Percentiles rank a stretch among this genome's conserved stretches.
These are phyloP conservation scores for Xestia xanthographa DNA, from an alignment of 2,888 invertebrate species.

Conservation along the genomic window DNA sequence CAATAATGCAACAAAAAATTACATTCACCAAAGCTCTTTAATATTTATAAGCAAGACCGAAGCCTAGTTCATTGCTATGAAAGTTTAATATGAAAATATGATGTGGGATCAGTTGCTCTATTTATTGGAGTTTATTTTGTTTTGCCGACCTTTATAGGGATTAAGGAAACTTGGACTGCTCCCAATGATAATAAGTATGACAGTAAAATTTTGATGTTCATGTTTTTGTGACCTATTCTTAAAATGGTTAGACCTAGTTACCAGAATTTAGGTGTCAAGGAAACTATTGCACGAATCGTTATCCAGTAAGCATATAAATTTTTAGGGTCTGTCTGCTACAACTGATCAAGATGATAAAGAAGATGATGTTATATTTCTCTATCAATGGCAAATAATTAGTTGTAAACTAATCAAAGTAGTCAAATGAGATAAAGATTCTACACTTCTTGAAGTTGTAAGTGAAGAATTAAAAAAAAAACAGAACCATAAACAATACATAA, in stretches of 20 bases:
- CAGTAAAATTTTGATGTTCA: conserved; percentile 52
- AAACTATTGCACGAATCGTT: neutral
- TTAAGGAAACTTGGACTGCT: conserved; percentile 56
- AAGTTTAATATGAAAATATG: conserved; percentile 43
- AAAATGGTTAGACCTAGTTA: conserved; percentile 25
- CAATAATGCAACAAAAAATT: neutral
- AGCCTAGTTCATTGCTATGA: neutral
- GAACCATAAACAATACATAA: neutral
- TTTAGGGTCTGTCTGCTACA: too few relatives aligned
- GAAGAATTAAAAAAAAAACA: neutral
- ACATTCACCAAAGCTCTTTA: neutral
- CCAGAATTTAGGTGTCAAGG: neutral
- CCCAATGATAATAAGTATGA: conserved; percentile 52
- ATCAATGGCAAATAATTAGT: neutral
- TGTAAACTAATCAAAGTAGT: neutral
- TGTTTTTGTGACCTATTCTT: conserved; percentile 44
- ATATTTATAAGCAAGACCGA: conserved; percentile 2
- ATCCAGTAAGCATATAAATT: neutral
- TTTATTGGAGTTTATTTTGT: conserved; percentile 57
- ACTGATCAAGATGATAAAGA: too few relatives aligned
- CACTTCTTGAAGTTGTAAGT: neutral
- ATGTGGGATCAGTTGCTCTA: conserved; percentile 52
- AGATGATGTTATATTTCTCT: neutral
- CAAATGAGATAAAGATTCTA: neutral
- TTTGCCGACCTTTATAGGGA: conserved; percentile 65